Evolutionary conservation across 2,888 invertebrate species (phyloP).

Genomic region (Spicauda simplicius): DNA sequence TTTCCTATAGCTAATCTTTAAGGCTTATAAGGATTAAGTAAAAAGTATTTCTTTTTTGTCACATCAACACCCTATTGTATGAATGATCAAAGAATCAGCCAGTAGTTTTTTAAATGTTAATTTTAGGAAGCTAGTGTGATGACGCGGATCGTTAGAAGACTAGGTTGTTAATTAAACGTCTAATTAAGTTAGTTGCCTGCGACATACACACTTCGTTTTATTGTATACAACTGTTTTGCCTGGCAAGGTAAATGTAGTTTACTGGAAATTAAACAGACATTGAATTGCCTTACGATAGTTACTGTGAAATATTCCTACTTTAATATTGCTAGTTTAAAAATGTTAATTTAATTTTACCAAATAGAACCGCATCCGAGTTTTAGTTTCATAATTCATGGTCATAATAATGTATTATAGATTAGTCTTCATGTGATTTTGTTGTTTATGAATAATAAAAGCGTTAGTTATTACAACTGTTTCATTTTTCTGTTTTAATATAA

Average conservation of each 20-base stretch:
- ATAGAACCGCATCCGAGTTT: background rate
- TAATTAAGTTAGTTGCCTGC: too few species aligned
- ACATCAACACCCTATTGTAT: too few species aligned
- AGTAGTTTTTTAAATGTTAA: too few species aligned
- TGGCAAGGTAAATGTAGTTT: background rate
- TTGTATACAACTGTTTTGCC: background rate
- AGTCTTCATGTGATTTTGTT: slow-evolving; percentile 21
- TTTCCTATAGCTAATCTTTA: too few species aligned
- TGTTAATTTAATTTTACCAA: slow-evolving; percentile 1
- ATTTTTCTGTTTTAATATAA: background rate
- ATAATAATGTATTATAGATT: slow-evolving; percentile 9
- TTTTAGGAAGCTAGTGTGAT: too few species aligned
- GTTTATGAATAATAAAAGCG: slow-evolving; percentile 6
- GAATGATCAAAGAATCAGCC: too few species aligned
- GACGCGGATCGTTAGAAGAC: too few species aligned
- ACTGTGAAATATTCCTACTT: background rate
- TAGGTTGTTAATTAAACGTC: too few species aligned
- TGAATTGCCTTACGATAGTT: background rate
- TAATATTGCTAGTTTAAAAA: background rate
- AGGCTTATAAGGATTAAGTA: too few species aligned
- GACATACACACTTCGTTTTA: background rate
- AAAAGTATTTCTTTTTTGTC: too few species aligned
- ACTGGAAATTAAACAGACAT: background rate
- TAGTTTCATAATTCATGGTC: slow-evolving; percentile 1
- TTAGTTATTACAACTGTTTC: background rate